Evolutionary conservation across 2,113 vertebrate genomes (phyloP).

Genomic region (Anarhynchus alexandrinus): DNA sequence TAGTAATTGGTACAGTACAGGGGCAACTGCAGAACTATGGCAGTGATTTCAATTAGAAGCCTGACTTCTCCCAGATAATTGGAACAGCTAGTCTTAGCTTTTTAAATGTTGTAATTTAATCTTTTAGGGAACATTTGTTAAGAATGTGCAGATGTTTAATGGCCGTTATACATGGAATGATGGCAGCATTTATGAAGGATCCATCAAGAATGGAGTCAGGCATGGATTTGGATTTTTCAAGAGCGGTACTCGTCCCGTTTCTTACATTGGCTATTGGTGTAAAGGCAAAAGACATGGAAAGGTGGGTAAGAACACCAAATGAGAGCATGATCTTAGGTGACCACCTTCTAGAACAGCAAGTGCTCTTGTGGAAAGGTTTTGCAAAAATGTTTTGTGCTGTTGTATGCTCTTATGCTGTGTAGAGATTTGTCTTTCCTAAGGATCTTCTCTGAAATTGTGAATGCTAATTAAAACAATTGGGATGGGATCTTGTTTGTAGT

Average conservation of each 20-base stretch:
- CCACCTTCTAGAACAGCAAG: neutral
- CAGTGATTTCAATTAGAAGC: neutral
- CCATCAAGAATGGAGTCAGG: slow-evolving; percentile 75
- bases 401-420: fast-evolving
- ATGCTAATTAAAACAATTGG: neutral
- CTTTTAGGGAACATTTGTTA: slow-evolving; percentile 84
- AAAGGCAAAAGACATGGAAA: slow-evolving; percentile 85
- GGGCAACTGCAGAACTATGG: neutral
- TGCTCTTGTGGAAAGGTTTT: neutral
- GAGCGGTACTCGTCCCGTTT: slow-evolving; percentile 58
- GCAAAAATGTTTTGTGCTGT: neutral
- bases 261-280: slow-evolving; percentile 86
- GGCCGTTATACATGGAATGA: slow-evolving; percentile 85
- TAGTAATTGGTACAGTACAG: neutral
- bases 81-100: neutral
- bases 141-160: slow-evolving; percentile 76
- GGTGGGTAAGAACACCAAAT: slow-evolving; percentile 63
- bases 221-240: slow-evolving; percentile 83
- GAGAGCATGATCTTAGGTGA: neutral
- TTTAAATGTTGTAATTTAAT: neutral
- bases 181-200: slow-evolving; percentile 84
- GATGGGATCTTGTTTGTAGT: neutral
- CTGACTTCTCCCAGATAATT: neutral
- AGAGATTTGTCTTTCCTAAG: neutral
- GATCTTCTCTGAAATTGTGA: neutral